phyloP scores from a whole-genome alignment of 1,140 invertebrate genomes.

The Metaphire vulgaris region DNA sequence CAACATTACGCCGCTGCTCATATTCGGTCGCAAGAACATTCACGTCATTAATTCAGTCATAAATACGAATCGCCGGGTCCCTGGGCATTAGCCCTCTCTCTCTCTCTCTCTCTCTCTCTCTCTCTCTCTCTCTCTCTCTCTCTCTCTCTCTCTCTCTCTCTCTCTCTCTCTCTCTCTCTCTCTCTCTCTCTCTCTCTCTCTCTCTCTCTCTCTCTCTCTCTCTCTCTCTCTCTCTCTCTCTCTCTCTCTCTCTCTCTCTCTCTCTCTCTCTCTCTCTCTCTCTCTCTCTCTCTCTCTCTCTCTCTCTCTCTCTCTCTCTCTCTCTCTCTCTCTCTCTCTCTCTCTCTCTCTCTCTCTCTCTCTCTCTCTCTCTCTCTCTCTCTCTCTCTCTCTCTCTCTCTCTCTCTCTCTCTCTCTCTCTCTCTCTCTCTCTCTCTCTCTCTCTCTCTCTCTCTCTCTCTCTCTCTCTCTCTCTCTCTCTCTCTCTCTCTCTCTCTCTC shows the following conservation, averaged over 20 bases:
- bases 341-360: not conserved
- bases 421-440: not conserved
- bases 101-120: not conserved
- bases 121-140: not conserved
- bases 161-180: not conserved
- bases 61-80: no score
- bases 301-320: not conserved
- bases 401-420: not conserved
- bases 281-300: not conserved
- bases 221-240: not conserved
- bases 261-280: not conserved
- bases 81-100: not conserved
- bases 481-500: not conserved
- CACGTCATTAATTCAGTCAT: no score
- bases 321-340: not conserved
- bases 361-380: not conserved
- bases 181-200: not conserved
- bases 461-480: not conserved
- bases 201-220: not conserved
- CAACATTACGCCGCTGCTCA: no score
- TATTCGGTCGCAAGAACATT: no score
- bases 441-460: not conserved
- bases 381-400: not conserved
- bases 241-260: not conserved
- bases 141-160: not conserved